These are phyloP conservation scores for Hucho hucho DNA, from an alignment of 2,113 vertebrate species.

Conservation along the genomic window DNA sequence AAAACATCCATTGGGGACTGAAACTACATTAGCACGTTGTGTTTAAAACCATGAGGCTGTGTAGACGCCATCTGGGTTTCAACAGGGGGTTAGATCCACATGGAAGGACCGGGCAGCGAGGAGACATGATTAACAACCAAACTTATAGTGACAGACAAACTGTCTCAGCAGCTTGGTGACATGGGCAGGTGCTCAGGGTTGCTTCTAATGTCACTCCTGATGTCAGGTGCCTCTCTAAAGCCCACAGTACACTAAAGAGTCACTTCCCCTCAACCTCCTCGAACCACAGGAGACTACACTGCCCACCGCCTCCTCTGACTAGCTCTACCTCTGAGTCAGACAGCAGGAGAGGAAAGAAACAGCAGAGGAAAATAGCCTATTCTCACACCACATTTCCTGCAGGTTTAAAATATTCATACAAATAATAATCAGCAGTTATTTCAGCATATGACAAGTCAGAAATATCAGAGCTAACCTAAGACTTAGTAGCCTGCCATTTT, in stretches of 20 bases:
- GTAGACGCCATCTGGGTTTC: background rate
- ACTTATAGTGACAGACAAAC: background rate
- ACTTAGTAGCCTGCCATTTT: background rate
- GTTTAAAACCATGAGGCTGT: conserved; percentile 57
- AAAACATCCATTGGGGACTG: conserved; percentile 42
- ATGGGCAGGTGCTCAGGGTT: background rate
- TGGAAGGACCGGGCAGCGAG: background rate
- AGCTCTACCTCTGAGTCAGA: background rate
- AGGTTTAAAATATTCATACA: conserved; percentile 4
- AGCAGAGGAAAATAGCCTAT: background rate
- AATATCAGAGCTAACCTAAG: conserved; percentile 4
- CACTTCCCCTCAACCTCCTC: background rate
- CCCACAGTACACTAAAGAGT: background rate
- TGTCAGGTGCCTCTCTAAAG: background rate
- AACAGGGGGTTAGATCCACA: conserved; percentile 4
- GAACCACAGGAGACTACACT: background rate
- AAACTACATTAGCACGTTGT: conserved; percentile 15
- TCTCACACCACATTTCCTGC: background rate
- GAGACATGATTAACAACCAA: background rate
- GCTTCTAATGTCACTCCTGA: background rate
- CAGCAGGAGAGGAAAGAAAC: background rate
- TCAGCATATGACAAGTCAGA: background rate
- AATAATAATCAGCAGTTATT: conserved; percentile 11
- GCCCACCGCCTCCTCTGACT: background rate
- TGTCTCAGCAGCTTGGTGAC: background rate